Conservation (phyloP, 1,140 invertebrate genomes). For the Euglossa dilemma region DNA sequence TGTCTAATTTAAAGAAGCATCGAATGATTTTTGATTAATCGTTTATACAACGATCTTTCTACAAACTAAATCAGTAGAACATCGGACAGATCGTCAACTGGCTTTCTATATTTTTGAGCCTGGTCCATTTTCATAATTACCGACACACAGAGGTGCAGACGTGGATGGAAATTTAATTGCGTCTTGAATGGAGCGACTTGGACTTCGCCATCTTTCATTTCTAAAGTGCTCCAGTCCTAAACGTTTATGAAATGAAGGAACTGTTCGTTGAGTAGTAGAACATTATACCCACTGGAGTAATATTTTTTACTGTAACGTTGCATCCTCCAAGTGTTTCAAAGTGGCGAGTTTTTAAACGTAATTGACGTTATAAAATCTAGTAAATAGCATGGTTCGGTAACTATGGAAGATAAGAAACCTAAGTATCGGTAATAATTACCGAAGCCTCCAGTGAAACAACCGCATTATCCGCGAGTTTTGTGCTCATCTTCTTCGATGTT, state of each 20-base stretch:
- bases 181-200: not conserved
- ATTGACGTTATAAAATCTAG: not conserved
- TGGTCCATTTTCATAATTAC: not conserved
- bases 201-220: constrained; percentile 4
- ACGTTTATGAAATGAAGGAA: not conserved
- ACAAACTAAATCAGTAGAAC: too few species aligned
- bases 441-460: not conserved
- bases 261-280: not conserved
- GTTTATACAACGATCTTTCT: too few species aligned
- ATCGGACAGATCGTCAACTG: too few species aligned
- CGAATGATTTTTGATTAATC: too few species aligned
- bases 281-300: not conserved
- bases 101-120: not conserved
- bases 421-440: not conserved
- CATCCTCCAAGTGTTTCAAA: not conserved
- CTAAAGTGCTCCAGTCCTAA: not conserved
- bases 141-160: not conserved
- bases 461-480: not conserved
- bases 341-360: not conserved
- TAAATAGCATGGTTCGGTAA: not conserved
- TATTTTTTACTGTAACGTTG: not conserved
- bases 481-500: not conserved
- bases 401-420: not conserved
- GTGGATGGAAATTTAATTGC: not conserved
- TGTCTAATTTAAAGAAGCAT: too few species aligned